phyloP scores from a whole-genome alignment of 2,113 vertebrate species.

The Prietella phreatophila region DNA sequence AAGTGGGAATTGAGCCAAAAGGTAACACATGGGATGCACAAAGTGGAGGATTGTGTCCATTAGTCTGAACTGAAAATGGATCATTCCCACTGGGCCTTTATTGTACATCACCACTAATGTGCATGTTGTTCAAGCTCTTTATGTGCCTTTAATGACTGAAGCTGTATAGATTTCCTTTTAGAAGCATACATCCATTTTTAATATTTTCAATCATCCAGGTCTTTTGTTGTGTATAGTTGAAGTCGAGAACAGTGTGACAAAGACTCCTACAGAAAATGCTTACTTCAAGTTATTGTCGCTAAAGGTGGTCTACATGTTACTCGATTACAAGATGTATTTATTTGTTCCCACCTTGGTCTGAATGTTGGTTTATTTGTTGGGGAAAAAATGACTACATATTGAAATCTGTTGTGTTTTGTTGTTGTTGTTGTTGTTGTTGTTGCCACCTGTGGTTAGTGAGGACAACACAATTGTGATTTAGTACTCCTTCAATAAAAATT shows the following conservation, averaged over 20 bases:
- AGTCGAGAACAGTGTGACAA: background rate
- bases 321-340: background rate
- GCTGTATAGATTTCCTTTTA: background rate
- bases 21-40: background rate
- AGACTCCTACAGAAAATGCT: background rate
- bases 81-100: background rate
- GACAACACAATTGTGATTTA: background rate
- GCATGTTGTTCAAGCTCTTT: background rate
- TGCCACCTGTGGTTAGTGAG: background rate
- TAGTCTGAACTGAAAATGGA: background rate
- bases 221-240: background rate
- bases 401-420: too few species aligned
- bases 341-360: too few species aligned
- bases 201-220: background rate
- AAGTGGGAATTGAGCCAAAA: background rate
- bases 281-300: background rate
- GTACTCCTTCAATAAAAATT: too few species aligned
- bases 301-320: background rate
- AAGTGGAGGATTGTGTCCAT: conserved; percentile 1
- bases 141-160: background rate
- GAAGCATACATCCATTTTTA: background rate
- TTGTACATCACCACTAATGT: background rate
- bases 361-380: too few species aligned
- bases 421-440: too few species aligned
- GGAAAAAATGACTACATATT: too few species aligned